Evolutionary conservation across 2,888 invertebrate species (phyloP), one percentile per base, ranked within the genome.

Genomic region (Acleris cristana): DNA sequence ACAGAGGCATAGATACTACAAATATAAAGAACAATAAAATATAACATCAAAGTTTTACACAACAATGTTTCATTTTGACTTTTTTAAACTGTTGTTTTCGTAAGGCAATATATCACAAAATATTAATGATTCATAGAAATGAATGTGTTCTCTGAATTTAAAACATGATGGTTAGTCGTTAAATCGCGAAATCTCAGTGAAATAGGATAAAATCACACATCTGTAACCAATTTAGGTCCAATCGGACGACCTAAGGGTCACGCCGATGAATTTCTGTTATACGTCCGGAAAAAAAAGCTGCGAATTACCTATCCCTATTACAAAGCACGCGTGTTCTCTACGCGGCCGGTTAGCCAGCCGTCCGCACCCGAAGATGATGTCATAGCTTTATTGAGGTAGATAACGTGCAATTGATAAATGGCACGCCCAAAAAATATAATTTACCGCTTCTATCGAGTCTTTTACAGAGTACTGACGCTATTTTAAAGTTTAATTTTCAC

Each of bases 311-410:
- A 62, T 62, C 18, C 18, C 34, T n/a, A 34, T 26, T 23, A 49
- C 34, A n/a, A 51, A 12, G 40, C 16, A 58, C 59, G 64, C 59
- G 65, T 62, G 51, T 72, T 71, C 70, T 61, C 5, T 51, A 79
- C 70, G 81, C 73, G 73, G 87, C 70, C 83, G 91, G 80, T 62
- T 90, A 72, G 69, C 79, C 78, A 78, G 76, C 81, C 82, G 79
- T 84, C 85, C 85, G 85, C 84, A 80, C 76, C 76, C 75, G 73
- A 67, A 74, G 85, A 81, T 89, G 89, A 90, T 88, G 88, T 90
- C 91, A 90, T 81, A 86, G 72, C 71, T 74, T 79, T 83, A 84
- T 85, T 85, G 80, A 80, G 79, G 81, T 71, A 86, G 88, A 89
- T 90, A 89, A 87, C 82, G 80, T 72, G 72, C 80, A 86, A 87